A percentile compares a stretch with the other conserved stretches of the same genome.
These are phyloP conservation scores for Tetragnatha montana DNA, from an alignment of 2,888 invertebrate genomes.

Conservation along the genomic window DNA sequence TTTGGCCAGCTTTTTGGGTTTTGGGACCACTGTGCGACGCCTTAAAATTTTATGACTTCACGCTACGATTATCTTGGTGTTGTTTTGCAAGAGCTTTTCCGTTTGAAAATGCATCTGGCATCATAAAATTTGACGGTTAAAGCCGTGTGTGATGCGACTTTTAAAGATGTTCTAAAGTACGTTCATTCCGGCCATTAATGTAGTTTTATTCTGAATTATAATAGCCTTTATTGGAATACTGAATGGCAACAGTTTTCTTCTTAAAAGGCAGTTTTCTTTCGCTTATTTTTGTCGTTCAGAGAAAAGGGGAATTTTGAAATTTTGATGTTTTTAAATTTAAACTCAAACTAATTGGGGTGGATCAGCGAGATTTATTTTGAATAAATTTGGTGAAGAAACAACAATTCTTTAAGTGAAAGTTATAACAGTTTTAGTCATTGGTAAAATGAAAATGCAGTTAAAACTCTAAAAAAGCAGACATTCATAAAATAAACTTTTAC, in stretches of 20 bases:
- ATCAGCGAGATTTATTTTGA: no score
- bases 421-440: no score
- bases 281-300: not conserved
- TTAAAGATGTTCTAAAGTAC: not conserved
- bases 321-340: no score
- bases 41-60: not conserved
- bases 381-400: no score
- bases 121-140: not conserved
- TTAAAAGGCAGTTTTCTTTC: not conserved
- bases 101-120: not conserved
- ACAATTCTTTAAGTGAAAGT: no score
- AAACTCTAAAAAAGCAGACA: no score
- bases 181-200: not conserved
- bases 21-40: no score
- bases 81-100: not conserved
- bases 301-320: no score
- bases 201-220: not conserved
- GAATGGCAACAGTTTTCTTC: not conserved
- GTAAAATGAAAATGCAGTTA: no score
- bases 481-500: no score
- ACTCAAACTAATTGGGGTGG: no score
- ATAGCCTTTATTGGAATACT: not conserved
- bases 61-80: not conserved
- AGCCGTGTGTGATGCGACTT: not conserved
- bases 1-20: no score